phyloP scores from a whole-genome alignment of 2,797 vertebrate species.

The Brachyrhaphis roseni region DNA sequence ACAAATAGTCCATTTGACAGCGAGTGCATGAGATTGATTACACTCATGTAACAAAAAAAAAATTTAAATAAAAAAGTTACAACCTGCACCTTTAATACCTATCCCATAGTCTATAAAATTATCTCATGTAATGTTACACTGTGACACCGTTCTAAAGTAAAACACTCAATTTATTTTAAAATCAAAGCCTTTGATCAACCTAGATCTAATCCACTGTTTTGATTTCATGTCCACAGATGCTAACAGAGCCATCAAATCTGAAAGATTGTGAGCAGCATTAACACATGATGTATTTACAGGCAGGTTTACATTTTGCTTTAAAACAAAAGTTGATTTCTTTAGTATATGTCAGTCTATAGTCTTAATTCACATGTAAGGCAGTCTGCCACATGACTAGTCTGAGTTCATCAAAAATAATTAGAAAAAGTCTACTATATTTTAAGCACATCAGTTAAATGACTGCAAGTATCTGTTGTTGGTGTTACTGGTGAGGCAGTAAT shows the following conservation, averaged over 20 bases:
- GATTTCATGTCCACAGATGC: background rate
- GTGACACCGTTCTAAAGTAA: slow-evolving; percentile 22
- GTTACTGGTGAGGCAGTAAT: background rate
- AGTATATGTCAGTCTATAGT: background rate
- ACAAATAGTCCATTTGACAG: too few relatives aligned
- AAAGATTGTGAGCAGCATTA: background rate
- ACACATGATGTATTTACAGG: background rate
- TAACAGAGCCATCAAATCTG: background rate
- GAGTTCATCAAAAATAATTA: slow-evolving; percentile 14
- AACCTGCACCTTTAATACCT: slow-evolving; percentile 28
- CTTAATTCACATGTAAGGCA: background rate
- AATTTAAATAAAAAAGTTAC: background rate
- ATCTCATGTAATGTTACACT: slow-evolving; percentile 20
- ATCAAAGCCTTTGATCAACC: slow-evolving; percentile 11
- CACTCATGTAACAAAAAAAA: too few relatives aligned
- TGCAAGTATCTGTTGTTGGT: slow-evolving; percentile 34
- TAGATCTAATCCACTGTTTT: slow-evolving; percentile 7
- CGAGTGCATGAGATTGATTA: too few relatives aligned
- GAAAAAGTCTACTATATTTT: slow-evolving; percentile 19
- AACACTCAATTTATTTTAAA: slow-evolving; percentile 21
- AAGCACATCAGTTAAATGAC: slow-evolving; percentile 32
- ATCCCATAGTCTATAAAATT: slow-evolving; percentile 30
- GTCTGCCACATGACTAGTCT: background rate
- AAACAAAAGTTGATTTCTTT: background rate
- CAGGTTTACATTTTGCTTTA: background rate